Percentiles rank a stretch among this genome's conserved stretches.
Evolutionary conservation across 2,113 vertebrate genomes (phyloP).

Genomic region (Apodemus speciosus): DNA sequence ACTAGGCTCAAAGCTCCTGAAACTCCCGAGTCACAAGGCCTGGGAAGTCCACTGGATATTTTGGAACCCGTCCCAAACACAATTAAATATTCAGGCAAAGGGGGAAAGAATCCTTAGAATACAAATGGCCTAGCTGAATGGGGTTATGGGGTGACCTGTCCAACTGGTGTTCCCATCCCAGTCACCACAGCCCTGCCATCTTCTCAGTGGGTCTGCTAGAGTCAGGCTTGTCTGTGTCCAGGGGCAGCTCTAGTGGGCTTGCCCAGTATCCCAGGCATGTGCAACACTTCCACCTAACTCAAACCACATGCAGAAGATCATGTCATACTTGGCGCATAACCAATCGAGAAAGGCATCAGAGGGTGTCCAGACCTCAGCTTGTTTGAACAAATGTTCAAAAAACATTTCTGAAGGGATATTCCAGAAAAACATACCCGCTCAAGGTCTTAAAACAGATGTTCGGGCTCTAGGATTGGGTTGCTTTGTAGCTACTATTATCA

Average conservation of each 20-base stretch:
- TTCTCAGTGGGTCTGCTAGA: slow-evolving; percentile 60
- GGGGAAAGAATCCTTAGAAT: slow-evolving; percentile 20
- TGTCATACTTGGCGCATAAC: slow-evolving; percentile 86
- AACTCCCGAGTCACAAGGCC: slow-evolving; percentile 27
- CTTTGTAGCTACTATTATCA: slow-evolving; percentile 66
- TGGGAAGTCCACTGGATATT: neutral
- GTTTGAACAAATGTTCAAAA: slow-evolving; percentile 83
- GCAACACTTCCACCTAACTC: slow-evolving; percentile 83
- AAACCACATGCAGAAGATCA: slow-evolving; percentile 83
- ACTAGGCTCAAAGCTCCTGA: neutral
- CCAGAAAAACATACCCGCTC: slow-evolving; percentile 79
- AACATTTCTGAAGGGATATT: slow-evolving; percentile 83
- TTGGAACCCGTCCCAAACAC: slow-evolving; percentile 32
- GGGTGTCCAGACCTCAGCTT: slow-evolving; percentile 82
- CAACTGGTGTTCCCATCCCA: neutral
- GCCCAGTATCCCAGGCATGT: slow-evolving; percentile 78
- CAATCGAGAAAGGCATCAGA: slow-evolving; percentile 81
- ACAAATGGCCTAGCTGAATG: neutral
- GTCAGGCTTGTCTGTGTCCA: slow-evolving; percentile 69
- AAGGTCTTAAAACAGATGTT: slow-evolving; percentile 75
- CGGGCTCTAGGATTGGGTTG: slow-evolving; percentile 50
- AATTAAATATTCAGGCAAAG: slow-evolving; percentile 54
- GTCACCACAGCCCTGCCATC: slow-evolving; percentile 42
- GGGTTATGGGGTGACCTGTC: neutral
- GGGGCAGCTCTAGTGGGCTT: slow-evolving; percentile 68